Evolutionary conservation across 2,888 invertebrate genomes (phyloP), one percentile per base, ranked within the genome.

Genomic region (Clostera curtula): DNA sequence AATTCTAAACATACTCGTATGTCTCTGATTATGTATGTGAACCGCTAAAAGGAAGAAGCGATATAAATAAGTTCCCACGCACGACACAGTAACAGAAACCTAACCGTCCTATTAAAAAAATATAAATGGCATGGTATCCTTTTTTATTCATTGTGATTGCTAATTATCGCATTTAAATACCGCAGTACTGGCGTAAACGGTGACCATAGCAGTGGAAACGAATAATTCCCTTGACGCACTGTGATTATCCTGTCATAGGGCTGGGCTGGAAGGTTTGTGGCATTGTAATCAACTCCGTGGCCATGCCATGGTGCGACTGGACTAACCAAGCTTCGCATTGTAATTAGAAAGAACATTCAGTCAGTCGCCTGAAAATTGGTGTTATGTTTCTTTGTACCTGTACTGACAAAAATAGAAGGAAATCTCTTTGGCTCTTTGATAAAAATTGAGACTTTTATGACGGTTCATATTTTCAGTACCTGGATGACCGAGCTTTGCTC

Each of bases 181-280:
- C 32, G 31, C 11, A 42, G 33, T 28, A 44, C 44, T 50, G 50
- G 33, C 40, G 44, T 49, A 47, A 49, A 51, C 40, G 43, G 31
- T 34, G 43, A 35, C 40, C 41, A 41, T 32, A 38, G 36, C 40
- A 40, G 42, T 49, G 56, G 54, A 55, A 56, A 53, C 54, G 57
- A 49, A 45, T 43, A 62, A 61, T 58, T 59, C 60, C 60, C 58
- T 44, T 59, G 69, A 61, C 63, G 59, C 47, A 50, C 54, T 46
- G 56, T 74, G 70, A 73, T 76, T 72, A 72, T 67, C 49, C 67
- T 69, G 72, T 73, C 73, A 69, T 57, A 57, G 59, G 48, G 37
- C 45, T 50, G 44, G 51, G n/a, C n/a, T n/a, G n/a, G n/a, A n/a
- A n/a, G 53, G 54, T 56, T 43, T 49, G 43, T 54, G 44, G 53